Conservation (phyloP, 2,113 vertebrate genomes). For the Aplodontia rufa region DNA sequence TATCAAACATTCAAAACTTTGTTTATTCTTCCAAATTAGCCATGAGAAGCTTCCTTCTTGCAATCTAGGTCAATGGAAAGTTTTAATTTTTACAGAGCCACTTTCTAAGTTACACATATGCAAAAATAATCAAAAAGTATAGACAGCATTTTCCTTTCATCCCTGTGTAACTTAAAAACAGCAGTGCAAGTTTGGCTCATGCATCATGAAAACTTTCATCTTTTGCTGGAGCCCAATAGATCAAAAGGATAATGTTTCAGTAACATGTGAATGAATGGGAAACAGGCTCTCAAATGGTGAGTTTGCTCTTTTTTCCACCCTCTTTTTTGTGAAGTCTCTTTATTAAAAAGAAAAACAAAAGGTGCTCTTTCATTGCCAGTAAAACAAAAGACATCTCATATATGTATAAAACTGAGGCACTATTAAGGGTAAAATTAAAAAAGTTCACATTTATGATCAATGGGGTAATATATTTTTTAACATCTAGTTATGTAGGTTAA, state of each 20-base stretch:
- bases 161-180: constrained; percentile 47
- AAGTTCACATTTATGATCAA: background rate
- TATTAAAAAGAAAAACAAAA: constrained; percentile 24
- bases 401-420: background rate
- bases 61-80: constrained; percentile 30
- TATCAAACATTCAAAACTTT: constrained; percentile 18
- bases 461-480: background rate
- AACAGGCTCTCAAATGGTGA: constrained; percentile 44
- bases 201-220: constrained; percentile 60
- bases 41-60: background rate
- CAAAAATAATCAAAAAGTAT: constrained; percentile 65
- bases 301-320: background rate
- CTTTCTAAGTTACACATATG: constrained; percentile 60
- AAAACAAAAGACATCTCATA: background rate
- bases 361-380: background rate
- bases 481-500: background rate
- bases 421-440: background rate
- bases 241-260: constrained; percentile 65
- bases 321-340: constrained; percentile 19
- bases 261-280: constrained; percentile 51
- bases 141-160: constrained; percentile 64
- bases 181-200: constrained; percentile 1
- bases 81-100: constrained; percentile 36
- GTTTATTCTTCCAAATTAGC: constrained; percentile 55
- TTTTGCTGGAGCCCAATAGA: constrained; percentile 47